Evolutionary conservation across 2,113 vertebrate genomes (phyloP), one percentile per base, ranked within the genome.

Genomic region (Arvicanthis niloticus): DNA sequence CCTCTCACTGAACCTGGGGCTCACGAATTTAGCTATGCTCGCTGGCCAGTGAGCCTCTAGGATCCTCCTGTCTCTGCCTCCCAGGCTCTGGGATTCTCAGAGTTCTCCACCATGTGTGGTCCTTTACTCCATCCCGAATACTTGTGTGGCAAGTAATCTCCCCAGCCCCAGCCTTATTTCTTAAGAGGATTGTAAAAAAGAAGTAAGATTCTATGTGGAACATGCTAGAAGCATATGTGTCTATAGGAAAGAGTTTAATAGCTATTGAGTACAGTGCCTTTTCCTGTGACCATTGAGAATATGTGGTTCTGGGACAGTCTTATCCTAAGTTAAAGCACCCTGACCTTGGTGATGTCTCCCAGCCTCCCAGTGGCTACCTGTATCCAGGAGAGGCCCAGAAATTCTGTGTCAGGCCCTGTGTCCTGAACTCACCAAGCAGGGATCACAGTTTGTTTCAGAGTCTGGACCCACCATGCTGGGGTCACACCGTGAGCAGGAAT

Each of bases 391-490:
- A 3, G 56, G 37, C 19, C 24, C 75, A 34, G 45, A 51, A 70
- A 53, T 21, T 22, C 94, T 26, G 12, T 0, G 24, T 29, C 3
- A 22, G 16, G 22, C 72, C 0, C 0, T 0, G 0, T 0, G 10
- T 67, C 58, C 77, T 1, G 65, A 42, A 81, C 10, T 12, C 10
- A 62, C n/a, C n/a, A 16, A 34, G 16, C 1, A 5, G 4, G 37
- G 65, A 9, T 29, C 0, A 0, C 0, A 5, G 80, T 22, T 10
- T 70, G 67, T 62, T 42, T 68, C 1, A 22, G 56, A 31, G 37
- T 34, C 48, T 22, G 1, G 19, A 34, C 80, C 86, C 19, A 37
- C 31, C 21, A 13, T 15, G 5, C 45, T 1, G 4, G 67, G 40
- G 65, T 78, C 73, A 22, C 67, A 22, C 6, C 0, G 0, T 7